Base-by-base conservation (phyloP, 2,113 vertebrate species). In the Epinephelus fuscoguttatus region DNA sequence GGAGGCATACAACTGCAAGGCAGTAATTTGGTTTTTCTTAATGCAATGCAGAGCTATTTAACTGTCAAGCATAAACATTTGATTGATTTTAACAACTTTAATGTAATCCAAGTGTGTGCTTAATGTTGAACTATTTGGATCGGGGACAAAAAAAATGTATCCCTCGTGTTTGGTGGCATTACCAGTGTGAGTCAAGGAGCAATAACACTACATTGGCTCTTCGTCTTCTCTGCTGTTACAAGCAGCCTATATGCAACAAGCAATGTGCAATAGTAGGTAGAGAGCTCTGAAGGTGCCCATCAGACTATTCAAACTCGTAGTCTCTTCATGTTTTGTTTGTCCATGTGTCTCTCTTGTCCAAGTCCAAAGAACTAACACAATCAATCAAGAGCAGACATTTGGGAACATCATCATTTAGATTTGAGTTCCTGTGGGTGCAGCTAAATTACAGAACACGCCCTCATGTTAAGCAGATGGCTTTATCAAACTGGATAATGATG, bases 331-430 rank as follows among this genome's bases (percentile, higher is more conserved):
- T 47, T 59, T 56, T 19, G 4, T 66, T 56, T 57, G 15, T 30
- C 13, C 21, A 10, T 47, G 2, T 50, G 49, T 86, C 78, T 84
- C 60, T 64, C 71, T 42, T 25, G 53, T 42, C 63, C n/a, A 47
- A 4, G 66, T 79, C 82, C 60, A 72, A 78, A 75, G 45, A 33
- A 33, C 50, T 57, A 71, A 55, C 62, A 80, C 27, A 63, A 84
- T 83, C 63, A 50, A 79, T 83, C 25, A 77, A 77, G 9, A 14
- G 33, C 52, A 71, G 47, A 60, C 47, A 30, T 70, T 30, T 67
- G 52, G 68, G 49, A 72, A 67, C 42, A 40, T 6, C 18, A 68
- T 77, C 18, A 68, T 77, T 63, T 79, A 63, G 56, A 62, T 57
- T 72, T 74, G 21, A 84, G 64, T 50, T 67, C 49, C 21, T 37